Base-by-base conservation (phyloP, 2,888 invertebrate genomes). In the Sarcophaga caerulescens region DNA sequence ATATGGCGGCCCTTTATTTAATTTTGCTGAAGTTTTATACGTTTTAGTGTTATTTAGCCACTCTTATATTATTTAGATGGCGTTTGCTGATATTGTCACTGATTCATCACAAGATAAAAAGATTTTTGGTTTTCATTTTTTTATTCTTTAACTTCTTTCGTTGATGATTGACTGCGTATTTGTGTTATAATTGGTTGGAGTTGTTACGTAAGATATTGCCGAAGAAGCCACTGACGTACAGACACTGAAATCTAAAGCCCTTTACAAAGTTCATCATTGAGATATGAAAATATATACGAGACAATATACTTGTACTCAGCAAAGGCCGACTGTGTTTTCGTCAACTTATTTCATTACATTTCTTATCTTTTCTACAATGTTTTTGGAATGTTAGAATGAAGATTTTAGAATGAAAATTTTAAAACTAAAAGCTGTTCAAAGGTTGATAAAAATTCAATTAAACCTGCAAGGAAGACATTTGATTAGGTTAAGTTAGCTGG, bases 81-180 rank as follows among this genome's bases (percentile, higher is more conserved):
- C 85, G 84, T 79, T 87, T 66, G 63, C 66, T 65, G 87, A 87
- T 87, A 85, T 82, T 85, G 85, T 84, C 85, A 85, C 68, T 75
- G 77, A 83, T 84, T 70, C 69, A 81, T 85, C 84, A 81, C 44
- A 63, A 70, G 85, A 87, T 84, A 87, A 84, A 84, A 5, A 71
- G 82, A 77, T 77, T 79, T 52, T 35, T 65, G 45, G 60, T 63
- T 25, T 68, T 83, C 12, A n/a, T 60, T 81, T 69, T 52, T 63
- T 60, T 47, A 19, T n/a, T 19, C 66, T 69, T 57, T 60, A 23
- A 17, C 52, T 62, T 45, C 17, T 77, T 45, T 70, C 52, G 4
- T 52, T 52, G 17, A 52, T 12, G 14, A 52, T 52, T 52, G 21
- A 47, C 35, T 35, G 35, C 35, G 47, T 60, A 44, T 57, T 60